Evolutionary conservation across 2,888 invertebrate species (phyloP), one percentile per base, ranked within the genome.

Genomic region (Magallana nippona): DNA sequence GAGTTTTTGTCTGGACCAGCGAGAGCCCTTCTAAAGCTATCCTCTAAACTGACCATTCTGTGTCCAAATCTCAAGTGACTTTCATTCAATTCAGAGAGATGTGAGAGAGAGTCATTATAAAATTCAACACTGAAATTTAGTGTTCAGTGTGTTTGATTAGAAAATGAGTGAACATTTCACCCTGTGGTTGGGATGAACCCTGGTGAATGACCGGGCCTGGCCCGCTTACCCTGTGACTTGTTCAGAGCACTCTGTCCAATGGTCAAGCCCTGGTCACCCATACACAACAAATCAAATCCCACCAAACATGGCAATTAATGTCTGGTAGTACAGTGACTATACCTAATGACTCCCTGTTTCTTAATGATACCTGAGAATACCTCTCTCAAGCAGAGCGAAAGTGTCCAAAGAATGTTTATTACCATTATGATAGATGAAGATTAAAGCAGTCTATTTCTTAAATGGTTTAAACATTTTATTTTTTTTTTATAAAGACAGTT

Each of bases 1-100:
- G 55, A 62, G 57, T 84, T 78, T 84, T 84, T 84, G 81, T 77
- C 78, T 81, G 78, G 63, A 55, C 44, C 71, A 55, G 32, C 82
- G 44, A 55, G 27, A 63, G 71, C 63, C 56, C 71, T 55, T 63
- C 56, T 17, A 71, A 71, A 71, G 27, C 27, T 32, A 71, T 22
- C 71, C 63, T 32, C 71, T 27, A 71, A 71, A 71, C 71, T 71
- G 71, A 71, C 71, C 71, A 71, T 32, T 71, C 32, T 22, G 22
- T 32, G 32, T 27, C 15, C 27, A 22, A 71, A 71, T 71, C 32
- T 32, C 32, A 2, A 71, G 71, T 71, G 71, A 71, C 71, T 71
- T 71, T 27, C 71, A 71, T 71, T 71, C 27, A 32, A 71, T 27
- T 71, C 27, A 27, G 22, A 5, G 71, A 71, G 13, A 71, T 5